Evolutionary conservation across 2,797 vertebrate genomes (phyloP).

Genomic region (Siniperca obscura): DNA sequence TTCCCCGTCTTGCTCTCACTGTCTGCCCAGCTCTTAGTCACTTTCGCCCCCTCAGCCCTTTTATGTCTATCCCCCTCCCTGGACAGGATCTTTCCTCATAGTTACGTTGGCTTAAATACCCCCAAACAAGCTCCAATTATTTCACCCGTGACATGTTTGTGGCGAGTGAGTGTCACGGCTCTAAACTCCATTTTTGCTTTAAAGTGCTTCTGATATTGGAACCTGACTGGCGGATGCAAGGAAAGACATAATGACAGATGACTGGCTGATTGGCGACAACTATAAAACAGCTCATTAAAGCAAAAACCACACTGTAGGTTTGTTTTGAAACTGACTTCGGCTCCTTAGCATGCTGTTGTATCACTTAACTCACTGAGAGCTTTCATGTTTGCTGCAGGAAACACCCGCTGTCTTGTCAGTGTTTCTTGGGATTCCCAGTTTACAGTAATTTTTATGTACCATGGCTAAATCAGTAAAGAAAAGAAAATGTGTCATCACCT

Average conservation of each 20-base stretch:
- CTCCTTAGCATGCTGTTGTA: constrained; percentile 5
- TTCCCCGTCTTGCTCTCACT: constrained; percentile 71
- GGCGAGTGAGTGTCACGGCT: constrained; percentile 59
- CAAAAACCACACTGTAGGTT: constrained; percentile 37
- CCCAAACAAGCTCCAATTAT: constrained; percentile 75
- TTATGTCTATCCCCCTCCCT: constrained; percentile 80
- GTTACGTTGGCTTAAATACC: constrained; percentile 80
- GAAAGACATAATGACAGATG: constrained; percentile 74
- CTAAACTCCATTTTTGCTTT: constrained; percentile 56
- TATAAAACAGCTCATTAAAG: constrained; percentile 65
- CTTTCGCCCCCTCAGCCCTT: constrained; percentile 79
- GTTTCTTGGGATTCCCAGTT: constrained; percentile 16
- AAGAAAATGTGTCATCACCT: neutral
- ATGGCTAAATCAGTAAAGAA: constrained; percentile 13
- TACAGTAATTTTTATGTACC: neutral
- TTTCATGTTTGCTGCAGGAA: constrained; percentile 44
- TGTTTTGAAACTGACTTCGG: constrained; percentile 52
- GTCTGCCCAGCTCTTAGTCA: constrained; percentile 59
- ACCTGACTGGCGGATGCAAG: constrained; percentile 74
- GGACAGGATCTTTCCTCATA: constrained; percentile 71
- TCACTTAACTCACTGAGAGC: constrained; percentile 27
- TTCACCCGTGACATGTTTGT: constrained; percentile 62
- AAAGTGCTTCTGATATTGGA: constrained; percentile 73
- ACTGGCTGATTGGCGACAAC: constrained; percentile 67
- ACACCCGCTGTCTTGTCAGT: constrained; percentile 33